A percentile compares a stretch with the other conserved stretches of the same genome.
Conservation (phyloP, 2,888 invertebrate species). For the Thereva nobilitata region DNA sequence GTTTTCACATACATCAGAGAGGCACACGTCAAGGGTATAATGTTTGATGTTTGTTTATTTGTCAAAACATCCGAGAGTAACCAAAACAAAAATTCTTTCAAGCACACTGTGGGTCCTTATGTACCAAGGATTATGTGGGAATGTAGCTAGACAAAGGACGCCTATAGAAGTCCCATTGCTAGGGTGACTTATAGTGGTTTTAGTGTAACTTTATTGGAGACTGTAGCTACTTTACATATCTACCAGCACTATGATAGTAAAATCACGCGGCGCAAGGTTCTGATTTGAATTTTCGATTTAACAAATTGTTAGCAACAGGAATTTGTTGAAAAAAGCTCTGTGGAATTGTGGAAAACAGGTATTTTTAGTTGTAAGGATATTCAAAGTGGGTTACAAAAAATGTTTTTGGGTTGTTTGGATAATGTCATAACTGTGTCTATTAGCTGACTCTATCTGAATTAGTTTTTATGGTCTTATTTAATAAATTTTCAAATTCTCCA, state of each 20-base stretch:
- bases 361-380: background rate
- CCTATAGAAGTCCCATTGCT: background rate
- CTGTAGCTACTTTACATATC: background rate
- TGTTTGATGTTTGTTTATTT: slow-evolving; percentile 21
- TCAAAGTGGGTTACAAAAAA: no score
- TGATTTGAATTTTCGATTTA: slow-evolving; percentile 42
- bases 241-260: background rate
- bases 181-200: slow-evolving; percentile 5
- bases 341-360: background rate
- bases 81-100: slow-evolving; percentile 24
- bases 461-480: no score
- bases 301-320: slow-evolving; percentile 39
- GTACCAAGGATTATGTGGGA: no score
- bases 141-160: no score
- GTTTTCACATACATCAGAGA: no score
- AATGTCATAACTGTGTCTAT: no score
- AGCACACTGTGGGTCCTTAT: background rate
- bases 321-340: slow-evolving; percentile 22
- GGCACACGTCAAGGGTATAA: no score
- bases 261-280: slow-evolving; percentile 1
- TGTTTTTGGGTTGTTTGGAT: no score
- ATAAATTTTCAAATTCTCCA: no score
- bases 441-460: no score
- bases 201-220: background rate
- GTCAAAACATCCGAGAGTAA: slow-evolving; percentile 12